A percentile compares a stretch with the other conserved stretches of the same genome.
Conservation (phyloP, 2,797 vertebrate species). For the Florisuga fusca region DNA sequence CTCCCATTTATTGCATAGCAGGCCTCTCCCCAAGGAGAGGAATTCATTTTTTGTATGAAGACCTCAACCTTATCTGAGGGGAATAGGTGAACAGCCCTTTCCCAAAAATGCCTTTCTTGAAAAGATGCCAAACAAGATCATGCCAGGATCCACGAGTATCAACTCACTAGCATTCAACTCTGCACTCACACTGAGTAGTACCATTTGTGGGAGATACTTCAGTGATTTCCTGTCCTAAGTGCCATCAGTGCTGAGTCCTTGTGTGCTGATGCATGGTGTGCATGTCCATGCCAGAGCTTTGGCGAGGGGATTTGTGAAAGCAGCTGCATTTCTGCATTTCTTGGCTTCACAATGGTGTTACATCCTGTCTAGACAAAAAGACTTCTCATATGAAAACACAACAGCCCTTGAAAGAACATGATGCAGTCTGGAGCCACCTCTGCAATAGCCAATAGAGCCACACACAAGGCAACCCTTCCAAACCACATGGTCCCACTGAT, state of each 20-base stretch:
- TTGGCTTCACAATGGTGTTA: accelerated
- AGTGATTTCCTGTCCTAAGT: not conserved
- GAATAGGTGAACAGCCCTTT: not conserved
- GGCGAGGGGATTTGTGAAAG: not conserved
- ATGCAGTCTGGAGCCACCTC: not conserved
- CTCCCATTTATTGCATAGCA: not conserved
- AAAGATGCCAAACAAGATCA: not conserved
- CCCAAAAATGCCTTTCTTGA: not conserved
- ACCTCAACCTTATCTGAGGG: not conserved
- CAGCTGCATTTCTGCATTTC: not conserved
- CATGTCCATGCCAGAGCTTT: not conserved
- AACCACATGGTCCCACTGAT: accelerated
- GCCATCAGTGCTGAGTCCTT: not conserved
- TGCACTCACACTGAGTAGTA: not conserved
- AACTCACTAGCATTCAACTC: not conserved
- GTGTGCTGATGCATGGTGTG: not conserved
- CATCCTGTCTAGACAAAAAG: not conserved
- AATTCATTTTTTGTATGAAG: not conserved
- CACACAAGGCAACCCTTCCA: not conserved
- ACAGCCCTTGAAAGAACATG: not conserved
- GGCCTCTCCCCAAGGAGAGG: not conserved
- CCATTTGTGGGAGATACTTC: not conserved
- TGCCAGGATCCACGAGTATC: not conserved
- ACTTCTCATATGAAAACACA: not conserved
- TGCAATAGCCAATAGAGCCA: accelerated